phyloP scores from a whole-genome alignment of 2,888 invertebrate genomes.

The Glomeris marginata region DNA sequence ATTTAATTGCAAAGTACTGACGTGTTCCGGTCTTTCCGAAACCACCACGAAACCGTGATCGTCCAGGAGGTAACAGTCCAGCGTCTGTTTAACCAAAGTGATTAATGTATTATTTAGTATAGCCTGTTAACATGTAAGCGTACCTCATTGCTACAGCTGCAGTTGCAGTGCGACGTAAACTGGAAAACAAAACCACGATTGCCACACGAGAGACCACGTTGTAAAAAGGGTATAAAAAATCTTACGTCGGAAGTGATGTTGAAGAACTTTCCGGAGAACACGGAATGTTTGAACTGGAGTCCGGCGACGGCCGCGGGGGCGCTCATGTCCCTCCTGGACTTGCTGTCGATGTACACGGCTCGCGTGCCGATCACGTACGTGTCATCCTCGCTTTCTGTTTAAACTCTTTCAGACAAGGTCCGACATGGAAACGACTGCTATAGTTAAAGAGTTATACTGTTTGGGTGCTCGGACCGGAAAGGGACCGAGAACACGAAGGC shows the following conservation, averaged over 20 bases:
- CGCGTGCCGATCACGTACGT: conserved; percentile 77
- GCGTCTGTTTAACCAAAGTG: conserved; percentile 41
- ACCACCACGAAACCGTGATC: conserved; percentile 89
- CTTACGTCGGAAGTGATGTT: conserved; percentile 60
- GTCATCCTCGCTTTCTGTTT: conserved; percentile 37
- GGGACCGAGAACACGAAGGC: conserved; percentile 85
- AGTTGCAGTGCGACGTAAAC: no score
- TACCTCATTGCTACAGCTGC: not conserved
- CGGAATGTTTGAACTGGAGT: conserved; percentile 68
- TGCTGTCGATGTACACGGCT: conserved; percentile 63
- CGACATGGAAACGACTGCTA: no score
- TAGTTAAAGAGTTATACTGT: no score
- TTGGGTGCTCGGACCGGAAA: no score
- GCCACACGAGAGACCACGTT: no score
- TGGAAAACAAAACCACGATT: no score
- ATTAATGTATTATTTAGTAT: no score
- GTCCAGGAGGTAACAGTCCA: conserved; percentile 85
- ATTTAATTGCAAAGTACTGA: not conserved
- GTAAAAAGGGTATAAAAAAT: no score
- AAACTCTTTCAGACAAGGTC: no score
- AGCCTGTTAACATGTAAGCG: no score
- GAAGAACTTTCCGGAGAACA: conserved; percentile 65
- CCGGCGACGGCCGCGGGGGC: conserved; percentile 89
- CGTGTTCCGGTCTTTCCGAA: conserved; percentile 41
- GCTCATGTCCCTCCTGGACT: conserved; percentile 47